Evolutionary conservation across 2,113 vertebrate genomes (phyloP).

Genomic region (Probosciger aterrimus): DNA sequence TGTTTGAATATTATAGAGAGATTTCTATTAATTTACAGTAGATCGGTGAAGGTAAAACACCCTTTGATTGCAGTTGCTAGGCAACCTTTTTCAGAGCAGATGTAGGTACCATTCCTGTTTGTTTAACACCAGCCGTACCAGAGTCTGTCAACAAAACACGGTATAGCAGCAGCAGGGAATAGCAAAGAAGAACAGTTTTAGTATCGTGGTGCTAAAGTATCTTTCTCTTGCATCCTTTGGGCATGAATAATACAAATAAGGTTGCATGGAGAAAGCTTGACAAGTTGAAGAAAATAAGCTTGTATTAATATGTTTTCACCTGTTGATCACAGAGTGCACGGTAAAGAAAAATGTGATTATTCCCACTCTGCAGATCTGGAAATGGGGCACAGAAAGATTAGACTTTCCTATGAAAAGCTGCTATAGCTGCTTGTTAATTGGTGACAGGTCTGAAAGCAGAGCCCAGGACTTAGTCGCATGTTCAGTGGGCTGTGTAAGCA

Average conservation of each 20-base stretch:
- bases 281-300: background rate
- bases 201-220: background rate
- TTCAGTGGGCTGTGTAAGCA: background rate
- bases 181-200: slow-evolving; percentile 8
- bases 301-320: background rate
- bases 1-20: slow-evolving; percentile 46
- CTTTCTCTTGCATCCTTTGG: background rate
- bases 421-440: background rate
- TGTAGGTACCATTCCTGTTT: slow-evolving; percentile 65
- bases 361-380: background rate
- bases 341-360: background rate
- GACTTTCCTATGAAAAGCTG: background rate
- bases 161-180: background rate
- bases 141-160: slow-evolving; percentile 46
- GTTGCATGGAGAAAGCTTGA: background rate
- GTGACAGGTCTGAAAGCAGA: background rate
- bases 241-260: background rate
- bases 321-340: background rate
- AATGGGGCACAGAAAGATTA: background rate
- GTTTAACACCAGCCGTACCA: slow-evolving; percentile 52
- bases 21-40: slow-evolving; percentile 64
- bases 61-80: slow-evolving; percentile 77
- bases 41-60: slow-evolving; percentile 55
- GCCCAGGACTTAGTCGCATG: background rate
- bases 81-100: slow-evolving; percentile 70